Conservation (phyloP, 2,797 vertebrate species). For the Amniataba percoides region DNA sequence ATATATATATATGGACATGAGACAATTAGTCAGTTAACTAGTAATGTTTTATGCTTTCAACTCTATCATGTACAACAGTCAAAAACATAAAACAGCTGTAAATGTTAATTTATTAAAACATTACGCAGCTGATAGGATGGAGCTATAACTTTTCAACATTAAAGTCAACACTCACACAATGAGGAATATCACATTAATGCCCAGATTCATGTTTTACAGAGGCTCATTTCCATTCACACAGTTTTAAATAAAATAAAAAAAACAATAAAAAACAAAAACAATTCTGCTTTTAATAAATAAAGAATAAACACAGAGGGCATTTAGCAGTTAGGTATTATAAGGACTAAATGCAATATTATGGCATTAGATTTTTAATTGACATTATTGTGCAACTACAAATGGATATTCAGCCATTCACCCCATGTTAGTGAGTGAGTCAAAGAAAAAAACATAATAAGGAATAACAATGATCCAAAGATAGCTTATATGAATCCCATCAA, state of each 20-base stretch:
- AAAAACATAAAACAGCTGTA: constrained; percentile 3
- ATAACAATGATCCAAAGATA: constrained; percentile 30
- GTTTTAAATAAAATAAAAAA: constrained; percentile 17
- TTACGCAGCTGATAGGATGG: constrained; percentile 30
- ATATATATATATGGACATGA: not conserved
- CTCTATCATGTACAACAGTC: not conserved
- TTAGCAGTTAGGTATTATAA: constrained; percentile 1
- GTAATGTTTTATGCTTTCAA: not conserved
- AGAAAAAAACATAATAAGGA: constrained; percentile 10
- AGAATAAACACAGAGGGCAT: constrained; percentile 14
- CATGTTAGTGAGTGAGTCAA: constrained; percentile 20
- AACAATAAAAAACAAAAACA: constrained; percentile 25
- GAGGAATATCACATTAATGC: constrained; percentile 26
- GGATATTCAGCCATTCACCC: constrained; percentile 14
- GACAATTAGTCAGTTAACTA: not conserved
- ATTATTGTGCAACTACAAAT: constrained; percentile 39
- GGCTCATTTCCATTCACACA: constrained; percentile 17
- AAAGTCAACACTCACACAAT: constrained; percentile 21
- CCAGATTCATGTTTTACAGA: constrained; percentile 17
- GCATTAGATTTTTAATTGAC: constrained; percentile 14
- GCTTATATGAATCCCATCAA: constrained; percentile 47
- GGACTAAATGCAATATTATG: constrained; percentile 21
- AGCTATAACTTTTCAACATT: constrained; percentile 15
- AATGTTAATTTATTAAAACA: constrained; percentile 45
- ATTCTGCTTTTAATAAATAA: constrained; percentile 49